Base-by-base conservation (phyloP, 2,113 vertebrate genomes). In the Tragelaphus strepsiceros region DNA sequence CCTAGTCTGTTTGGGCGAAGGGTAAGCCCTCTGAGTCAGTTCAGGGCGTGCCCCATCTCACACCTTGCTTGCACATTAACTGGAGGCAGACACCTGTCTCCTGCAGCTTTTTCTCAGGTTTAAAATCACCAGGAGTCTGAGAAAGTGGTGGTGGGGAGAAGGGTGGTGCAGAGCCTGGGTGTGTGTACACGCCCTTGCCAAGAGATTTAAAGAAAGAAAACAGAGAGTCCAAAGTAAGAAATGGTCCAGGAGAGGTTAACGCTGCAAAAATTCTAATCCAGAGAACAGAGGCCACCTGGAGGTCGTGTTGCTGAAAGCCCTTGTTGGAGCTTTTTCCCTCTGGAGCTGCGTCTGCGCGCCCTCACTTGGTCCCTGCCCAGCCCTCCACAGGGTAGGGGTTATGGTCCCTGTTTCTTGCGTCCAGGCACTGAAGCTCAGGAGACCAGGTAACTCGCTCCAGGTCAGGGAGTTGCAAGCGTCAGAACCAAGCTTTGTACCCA, bases 261-360 rank as follows among this genome's bases (percentile, higher is more conserved):
- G 0, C 53, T 7, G 0, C 22, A 21, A 35, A 19, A 64, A 49
- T n/a, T 51, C 35, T 58, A 14, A 13, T 56, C 7, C 0, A 1
- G 39, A 85, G 24, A 7, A 12, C 2, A 6, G 22, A 87, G 24
- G 61, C 61, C 6, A 7, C 39, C 19, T 16, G 81, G 51, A 43
- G 10, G 21, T 24, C 0, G 0, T 46, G 32, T 6, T 62, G 67
- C 6, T 16, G 13, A 26, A 32, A 67, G 78, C 4, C 0, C 5
- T 2, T 43, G 28, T 28, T 2, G 2, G 1, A 71, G 32, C 17
- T 6, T 11, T 30, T 81, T 64, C 54, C 53, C 61, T 17, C 2
- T 0, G 4, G 46, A 5, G 46, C 30, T 32, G 15, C 35, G 5
- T 43, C 46, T 49, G 19, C 3, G 1, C 0, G 51, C 11, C 71